A percentile compares a stretch with the other conserved stretches of the same genome.
phyloP scores from a whole-genome alignment of 2,888 invertebrate genomes.

The Abscondita cerata region DNA sequence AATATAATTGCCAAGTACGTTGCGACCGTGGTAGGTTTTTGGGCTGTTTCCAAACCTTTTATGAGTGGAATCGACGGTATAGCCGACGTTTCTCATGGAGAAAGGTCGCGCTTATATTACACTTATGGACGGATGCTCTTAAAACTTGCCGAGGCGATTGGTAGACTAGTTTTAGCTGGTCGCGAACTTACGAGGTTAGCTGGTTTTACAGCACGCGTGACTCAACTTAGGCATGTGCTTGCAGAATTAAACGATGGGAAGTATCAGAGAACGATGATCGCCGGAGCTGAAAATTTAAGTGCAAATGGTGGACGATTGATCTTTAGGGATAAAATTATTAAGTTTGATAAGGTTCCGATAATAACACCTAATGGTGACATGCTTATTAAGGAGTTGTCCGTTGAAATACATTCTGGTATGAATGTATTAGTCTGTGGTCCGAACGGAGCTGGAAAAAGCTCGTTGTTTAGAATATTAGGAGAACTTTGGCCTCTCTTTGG shows the following conservation, averaged over 20 bases:
- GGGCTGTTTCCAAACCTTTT: conserved; percentile 94
- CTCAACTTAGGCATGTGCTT: conserved; percentile 85
- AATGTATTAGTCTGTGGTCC: conserved; percentile 99
- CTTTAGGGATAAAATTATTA: conserved; percentile 87
- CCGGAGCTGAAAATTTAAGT: conserved; percentile 53
- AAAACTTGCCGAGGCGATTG: conserved; percentile 96
- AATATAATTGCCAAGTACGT: conserved; percentile 96
- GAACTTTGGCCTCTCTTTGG: conserved; percentile 98
- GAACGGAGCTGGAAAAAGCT: conserved; percentile 98
- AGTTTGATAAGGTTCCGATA: conserved; percentile 91
- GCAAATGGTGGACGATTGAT: conserved; percentile 83
- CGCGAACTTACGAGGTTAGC: conserved; percentile 93
- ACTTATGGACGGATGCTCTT: conserved; percentile 96
- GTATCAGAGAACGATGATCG: conserved; percentile 72
- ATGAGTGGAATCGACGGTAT: conserved; percentile 77
- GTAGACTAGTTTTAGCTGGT: conserved; percentile 92
- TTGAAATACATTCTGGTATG: conserved; percentile 89
- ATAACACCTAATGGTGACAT: conserved; percentile 98
- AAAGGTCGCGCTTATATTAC: conserved; percentile 88
- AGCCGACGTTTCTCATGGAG: conserved; percentile 71
- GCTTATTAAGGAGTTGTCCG: conserved; percentile 84
- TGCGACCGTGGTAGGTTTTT: conserved; percentile 96
- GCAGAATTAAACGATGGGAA: conserved; percentile 82
- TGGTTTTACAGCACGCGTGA: conserved; percentile 93
- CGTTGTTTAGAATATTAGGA: conserved; percentile 93